Conservation (phyloP, 2,797 vertebrate species). For the Betta splendens region DNA sequence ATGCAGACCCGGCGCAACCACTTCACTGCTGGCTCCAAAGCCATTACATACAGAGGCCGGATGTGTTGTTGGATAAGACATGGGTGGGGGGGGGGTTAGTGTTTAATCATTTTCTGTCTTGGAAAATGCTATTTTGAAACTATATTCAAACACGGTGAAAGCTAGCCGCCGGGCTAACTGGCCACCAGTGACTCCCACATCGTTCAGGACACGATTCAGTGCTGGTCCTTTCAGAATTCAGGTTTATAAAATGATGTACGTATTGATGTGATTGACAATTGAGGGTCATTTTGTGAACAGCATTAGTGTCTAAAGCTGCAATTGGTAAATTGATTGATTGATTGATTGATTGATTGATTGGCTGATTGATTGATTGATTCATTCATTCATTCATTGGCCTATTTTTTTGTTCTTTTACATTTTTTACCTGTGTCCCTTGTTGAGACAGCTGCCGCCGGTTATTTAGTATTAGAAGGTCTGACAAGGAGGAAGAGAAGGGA, state of each 20-base stretch:
- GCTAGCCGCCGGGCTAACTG: background rate
- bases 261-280: no score
- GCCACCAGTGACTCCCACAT: slow-evolving; percentile 4
- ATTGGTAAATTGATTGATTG: no score
- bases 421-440: slow-evolving; percentile 15
- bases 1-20: slow-evolving; percentile 4
- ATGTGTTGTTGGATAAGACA: slow-evolving; percentile 26
- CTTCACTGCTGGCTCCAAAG: slow-evolving; percentile 18
- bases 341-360: no score
- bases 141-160: slow-evolving; percentile 1
- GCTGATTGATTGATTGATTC: no score
- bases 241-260: no score
- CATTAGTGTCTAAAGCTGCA: background rate
- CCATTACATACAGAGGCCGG: slow-evolving; percentile 14
- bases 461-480: slow-evolving; percentile 54
- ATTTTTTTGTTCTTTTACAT: slow-evolving; percentile 1
- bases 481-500: slow-evolving; percentile 37
- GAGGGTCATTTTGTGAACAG: slow-evolving; percentile 4
- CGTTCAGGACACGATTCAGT: background rate
- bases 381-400: no score
- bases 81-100: slow-evolving; percentile 18
- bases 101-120: slow-evolving; percentile 24
- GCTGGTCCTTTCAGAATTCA: no score
- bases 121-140: slow-evolving; percentile 18
- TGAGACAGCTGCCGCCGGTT: slow-evolving; percentile 49